Evolutionary conservation across 2,113 vertebrate genomes (phyloP), one percentile per base, ranked within the genome.

Genomic region (Melanostigma gelatinosum): DNA sequence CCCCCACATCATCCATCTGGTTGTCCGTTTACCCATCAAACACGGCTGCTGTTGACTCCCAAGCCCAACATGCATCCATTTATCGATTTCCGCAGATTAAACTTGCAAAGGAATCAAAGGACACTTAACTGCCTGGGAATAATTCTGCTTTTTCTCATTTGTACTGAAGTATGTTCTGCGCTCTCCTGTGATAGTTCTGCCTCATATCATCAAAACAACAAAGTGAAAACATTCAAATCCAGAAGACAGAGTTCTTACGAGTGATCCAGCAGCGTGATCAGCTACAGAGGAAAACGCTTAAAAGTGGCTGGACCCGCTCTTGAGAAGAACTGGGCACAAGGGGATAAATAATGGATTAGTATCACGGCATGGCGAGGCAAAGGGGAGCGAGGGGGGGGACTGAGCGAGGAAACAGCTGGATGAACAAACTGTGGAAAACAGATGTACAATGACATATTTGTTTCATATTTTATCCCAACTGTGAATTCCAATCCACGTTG

Each of bases 21-120:
- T 81, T 88, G 89, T 92, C 91, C 80, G 82, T 89, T 92, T 93
- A 89, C 88, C 91, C 92, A 93, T 94, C 92, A 92, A 93, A 92
- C 90, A 88, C 72, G 24, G 82, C 82, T 75, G 86, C 87, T 90
- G 91, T 92, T 92, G 88, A 92, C 88, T 94, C 83, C 79, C 84
- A 80, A 76, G 82, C 82, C 88, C 88, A 82, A 89, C 86, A 83
- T 82, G 86, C 88, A 90, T 89, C 87, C 88, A 68, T 80, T 79
- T 85, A 91, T 91, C 67, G 88, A 93, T 92, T 87, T 72, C 76
- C 27, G 75, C 88, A 89, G 89, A 94, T 93, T 91, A 91, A 92
- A 92, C 89, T 87, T 87, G 88, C 86, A 90, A 86, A 88, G 88
- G 85, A 92, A 93, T 91, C 89, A 92, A 91, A 93, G 86, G 88